Percentiles rank a stretch among this genome's conserved stretches.
Evolutionary conservation across 1,140 invertebrate genomes (phyloP).

Genomic region (Aleiodes sp.): DNA sequence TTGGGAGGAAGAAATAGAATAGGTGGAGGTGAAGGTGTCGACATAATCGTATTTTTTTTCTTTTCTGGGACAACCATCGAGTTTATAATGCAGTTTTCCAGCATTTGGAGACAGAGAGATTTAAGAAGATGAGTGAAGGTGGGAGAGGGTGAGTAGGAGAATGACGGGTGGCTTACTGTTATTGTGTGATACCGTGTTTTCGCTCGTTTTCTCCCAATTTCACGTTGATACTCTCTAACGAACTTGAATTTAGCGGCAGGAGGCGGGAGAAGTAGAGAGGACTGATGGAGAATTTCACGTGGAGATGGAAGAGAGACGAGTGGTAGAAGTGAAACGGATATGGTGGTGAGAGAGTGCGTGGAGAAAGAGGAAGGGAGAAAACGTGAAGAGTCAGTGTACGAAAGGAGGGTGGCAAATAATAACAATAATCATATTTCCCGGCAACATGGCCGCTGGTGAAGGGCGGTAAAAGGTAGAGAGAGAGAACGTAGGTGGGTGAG

Average conservation of each 20-base stretch:
- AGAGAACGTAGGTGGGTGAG: conserved; percentile 31
- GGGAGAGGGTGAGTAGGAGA: conserved; percentile 15
- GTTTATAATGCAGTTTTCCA: conserved; percentile 26
- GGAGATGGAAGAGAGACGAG: conserved; percentile 29
- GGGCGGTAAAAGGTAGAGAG: conserved; percentile 53
- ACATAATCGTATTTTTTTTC: conserved; percentile 4
- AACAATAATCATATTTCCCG: conserved; percentile 67
- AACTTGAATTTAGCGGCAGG: not conserved
- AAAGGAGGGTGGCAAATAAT: conserved; percentile 64
- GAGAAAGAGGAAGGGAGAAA: conserved; percentile 37
- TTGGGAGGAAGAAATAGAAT: conserved; percentile 4
- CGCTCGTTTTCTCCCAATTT: conserved; percentile 61
- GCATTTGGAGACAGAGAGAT: conserved; percentile 22
- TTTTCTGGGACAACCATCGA: not conserved
- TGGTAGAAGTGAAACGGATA: conserved; percentile 29
- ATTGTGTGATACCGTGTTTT: conserved; percentile 57
- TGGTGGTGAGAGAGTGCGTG: conserved; percentile 28
- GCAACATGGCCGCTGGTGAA: conserved; percentile 66
- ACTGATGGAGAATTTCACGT: conserved; percentile 25
- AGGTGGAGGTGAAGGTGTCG: conserved; percentile 5
- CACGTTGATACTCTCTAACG: conserved; percentile 39
- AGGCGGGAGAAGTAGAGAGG: conserved; percentile 28
- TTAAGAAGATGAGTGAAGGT: not conserved
- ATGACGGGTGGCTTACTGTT: conserved; percentile 50
- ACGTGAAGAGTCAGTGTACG: conserved; percentile 39